Base-by-base conservation (phyloP, 2,113 vertebrate genomes). In the Mus spicilegus region DNA sequence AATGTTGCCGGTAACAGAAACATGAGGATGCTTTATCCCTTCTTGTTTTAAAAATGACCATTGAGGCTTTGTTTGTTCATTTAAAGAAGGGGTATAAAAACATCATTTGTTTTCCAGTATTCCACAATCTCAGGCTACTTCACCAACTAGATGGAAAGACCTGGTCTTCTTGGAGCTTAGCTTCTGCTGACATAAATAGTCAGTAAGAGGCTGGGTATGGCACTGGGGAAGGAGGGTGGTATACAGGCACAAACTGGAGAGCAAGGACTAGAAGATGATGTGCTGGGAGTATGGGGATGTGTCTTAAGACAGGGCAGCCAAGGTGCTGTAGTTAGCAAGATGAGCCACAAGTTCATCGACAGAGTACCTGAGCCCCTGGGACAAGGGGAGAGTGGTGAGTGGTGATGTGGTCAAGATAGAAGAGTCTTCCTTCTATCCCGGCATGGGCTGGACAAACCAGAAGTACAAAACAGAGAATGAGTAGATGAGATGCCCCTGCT, bases 11-110 rank as follows among this genome's bases (percentile, higher is more conserved):
- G 39, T 73, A 82, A 90, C 19, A 94, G 14, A 75, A 30, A 82
- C 49, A 30, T 76, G 69, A 84, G 87, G 24, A 90, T 42, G 42
- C 1, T 19, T 81, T 72, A 61, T 63, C 56, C 49, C 61, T 78
- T 82, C 58, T 90, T 65, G 42, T 56, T 73, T 94, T 93, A 84
- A 89, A 69, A 95, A 95, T 67, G 39, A 46, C 1, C 54, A 69
- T 16, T 73, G 26, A 51, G 20, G 5, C 10, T 63, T 84, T 80
- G 69, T 56, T 91, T 49, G 46, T 9, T 67, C 36, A 58, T 69
- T 77, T 88, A 46, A 75, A 72, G 56, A 81, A 33, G 39, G 12
- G 42, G 0, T 5, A 14, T 58, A 10, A 26, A 39, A 19, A 22
- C 72, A 36, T 5, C 49, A 9, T 12, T 19, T 54, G 51, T 58